Base-by-base conservation (phyloP, 2,113 vertebrate species). In the Phoxinus phoxinus region DNA sequence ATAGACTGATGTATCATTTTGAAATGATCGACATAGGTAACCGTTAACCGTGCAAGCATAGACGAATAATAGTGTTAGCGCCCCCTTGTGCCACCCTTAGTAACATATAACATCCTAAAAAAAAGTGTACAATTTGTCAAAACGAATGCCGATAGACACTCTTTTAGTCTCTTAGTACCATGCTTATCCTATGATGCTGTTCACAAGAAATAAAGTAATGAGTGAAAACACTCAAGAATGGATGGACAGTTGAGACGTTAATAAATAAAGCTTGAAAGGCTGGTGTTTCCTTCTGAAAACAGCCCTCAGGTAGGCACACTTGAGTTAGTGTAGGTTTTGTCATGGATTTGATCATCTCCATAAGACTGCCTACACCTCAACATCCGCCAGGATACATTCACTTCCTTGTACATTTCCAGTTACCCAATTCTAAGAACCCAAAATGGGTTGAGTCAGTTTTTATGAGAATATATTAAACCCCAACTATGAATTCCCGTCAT, bases 251-350 rank as follows among this genome's bases (percentile, higher is more conserved):
- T 48, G 72, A 48, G 72, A 74, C 72, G 41, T 48, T 74, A 73
- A 73, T 69, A 56, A 72, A 71, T 58, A 59, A 83, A 73, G 51
- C 65, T 53, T 32, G 76, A 51, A 78, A 69, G 30, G 23, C 30
- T 79, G 19, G 11, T 37, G 32, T 69, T 80, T 44, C 23, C 10
- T 59, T 6, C 19, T 9, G 19, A 37, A 48, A 69, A 69, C 65
- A 67, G 27, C 21, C 53, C 48, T 56, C 61, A 53, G 51, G 48
- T 56, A 78, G 30, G 41, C 74, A 53, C 27, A 67, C 61, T 19
- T 44, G 35, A 72, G 1, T 59, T 30, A 30, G 5, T 4, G 51
- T 21, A 53, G 75, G 46, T 27, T 63, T 74, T 41, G 44, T 32
- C 7, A 23, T 19, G 19, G 53, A 51, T 51, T 56, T 9, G 21